Conservation (phyloP, 1,140 invertebrate species). For the Achroia grisella region DNA sequence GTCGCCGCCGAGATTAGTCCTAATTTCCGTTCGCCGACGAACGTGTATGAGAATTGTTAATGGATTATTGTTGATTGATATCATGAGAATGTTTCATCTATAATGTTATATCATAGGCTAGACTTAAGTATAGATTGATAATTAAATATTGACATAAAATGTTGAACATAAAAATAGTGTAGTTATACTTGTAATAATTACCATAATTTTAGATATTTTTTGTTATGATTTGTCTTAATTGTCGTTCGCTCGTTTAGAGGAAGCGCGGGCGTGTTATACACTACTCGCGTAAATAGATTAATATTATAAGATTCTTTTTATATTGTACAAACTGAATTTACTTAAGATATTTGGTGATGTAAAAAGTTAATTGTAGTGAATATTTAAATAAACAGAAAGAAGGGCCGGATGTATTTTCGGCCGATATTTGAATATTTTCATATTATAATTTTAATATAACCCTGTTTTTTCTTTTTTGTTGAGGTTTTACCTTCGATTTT, state of each 20-base stretch:
- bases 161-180: conserved; percentile 68
- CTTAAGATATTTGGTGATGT: conserved; percentile 72
- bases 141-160: conserved; percentile 71
- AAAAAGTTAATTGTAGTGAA: conserved; percentile 69
- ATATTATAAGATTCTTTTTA: conserved; percentile 71
- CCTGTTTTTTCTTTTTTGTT: conserved; percentile 69
- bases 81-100: conserved; percentile 64
- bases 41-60: conserved; percentile 59
- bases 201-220: conserved; percentile 65
- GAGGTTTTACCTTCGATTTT: conserved; percentile 62
- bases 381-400: conserved; percentile 72
- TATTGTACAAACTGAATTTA: conserved; percentile 73
- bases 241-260: conserved; percentile 61
- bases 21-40: conserved; percentile 52
- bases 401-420: conserved; percentile 61
- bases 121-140: conserved; percentile 64
- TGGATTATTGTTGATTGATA: conserved; percentile 70
- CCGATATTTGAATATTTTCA: conserved; percentile 73
- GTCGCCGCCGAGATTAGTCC: conserved; percentile 66
- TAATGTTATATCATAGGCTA: conserved; percentile 67
- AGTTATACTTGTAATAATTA: conserved; percentile 71
- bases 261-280: conserved; percentile 62
- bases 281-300: conserved; percentile 57
- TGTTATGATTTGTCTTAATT: conserved; percentile 64
- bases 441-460: conserved; percentile 74